A percentile compares a stretch with the other conserved stretches of the same genome.
Evolutionary conservation across 2,797 vertebrate species (phyloP).

Genomic region (Enteromius argenteus): DNA sequence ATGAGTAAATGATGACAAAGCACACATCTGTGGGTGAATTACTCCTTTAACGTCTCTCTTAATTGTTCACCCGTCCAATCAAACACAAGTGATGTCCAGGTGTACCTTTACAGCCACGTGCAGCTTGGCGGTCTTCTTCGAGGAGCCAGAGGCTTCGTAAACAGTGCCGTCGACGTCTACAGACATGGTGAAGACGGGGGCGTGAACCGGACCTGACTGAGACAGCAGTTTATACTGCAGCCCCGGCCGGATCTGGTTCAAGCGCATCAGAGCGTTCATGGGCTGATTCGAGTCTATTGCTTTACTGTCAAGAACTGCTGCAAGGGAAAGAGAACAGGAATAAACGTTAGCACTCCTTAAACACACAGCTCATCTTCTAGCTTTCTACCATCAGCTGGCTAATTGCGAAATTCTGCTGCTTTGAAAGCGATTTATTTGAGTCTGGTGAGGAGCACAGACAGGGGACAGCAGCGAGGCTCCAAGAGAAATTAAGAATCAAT

Average conservation of each 20-base stretch:
- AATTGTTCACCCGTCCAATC: not conserved
- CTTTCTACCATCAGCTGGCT: constrained; percentile 21
- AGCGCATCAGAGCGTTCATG: constrained; percentile 98
- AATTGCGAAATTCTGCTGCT: constrained; percentile 34
- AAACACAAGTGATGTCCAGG: not conserved
- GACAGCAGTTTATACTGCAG: constrained; percentile 98
- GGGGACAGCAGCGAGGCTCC: constrained; percentile 28
- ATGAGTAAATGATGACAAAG: constrained; percentile 26
- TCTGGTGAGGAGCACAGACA: constrained; percentile 3
- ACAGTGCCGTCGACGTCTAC: constrained; percentile 95
- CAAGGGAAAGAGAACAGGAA: constrained; percentile 48
- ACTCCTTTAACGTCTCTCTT: not conserved
- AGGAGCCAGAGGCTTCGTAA: constrained; percentile 96
- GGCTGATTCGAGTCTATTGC: constrained; percentile 95
- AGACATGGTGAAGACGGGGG: constrained; percentile 99
- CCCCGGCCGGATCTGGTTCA: constrained; percentile 98
- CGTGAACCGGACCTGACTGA: constrained; percentile 98
- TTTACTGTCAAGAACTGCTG: constrained; percentile 95
- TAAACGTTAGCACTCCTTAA: not conserved
- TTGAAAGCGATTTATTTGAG: constrained; percentile 37
- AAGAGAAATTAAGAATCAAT: constrained; percentile 75
- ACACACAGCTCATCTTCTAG: constrained; percentile 4
- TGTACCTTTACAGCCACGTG: constrained; percentile 97
- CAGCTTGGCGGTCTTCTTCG: constrained; percentile 99
- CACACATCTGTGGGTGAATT: not conserved